Base-by-base conservation (phyloP, 2,888 invertebrate genomes). In the Branchipolynoe longqiensis region DNA sequence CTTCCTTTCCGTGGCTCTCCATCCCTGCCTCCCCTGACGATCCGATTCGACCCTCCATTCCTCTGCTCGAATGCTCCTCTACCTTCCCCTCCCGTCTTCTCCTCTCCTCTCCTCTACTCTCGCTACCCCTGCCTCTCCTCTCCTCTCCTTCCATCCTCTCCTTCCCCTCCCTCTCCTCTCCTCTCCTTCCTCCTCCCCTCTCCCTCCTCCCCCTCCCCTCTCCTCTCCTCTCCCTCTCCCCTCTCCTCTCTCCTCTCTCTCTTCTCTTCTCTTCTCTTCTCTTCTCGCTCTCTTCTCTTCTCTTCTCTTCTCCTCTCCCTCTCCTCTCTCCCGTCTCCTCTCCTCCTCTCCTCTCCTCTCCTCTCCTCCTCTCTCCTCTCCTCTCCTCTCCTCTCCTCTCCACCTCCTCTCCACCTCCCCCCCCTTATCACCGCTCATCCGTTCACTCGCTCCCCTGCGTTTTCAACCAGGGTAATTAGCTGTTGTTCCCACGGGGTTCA, bases 101-200 rank as follows among this genome's bases (percentile, higher is more conserved):
- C 62, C n/a, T 8, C 62, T 25, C n/a, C 62, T n/a, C 62, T 62
- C 62, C 62, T 25, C n/a, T n/a, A 12, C 28, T 62, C 62, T n/a
- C 28, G 8, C 28, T n/a, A 12, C 8, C 28, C 25, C 62, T 28
- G 6, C 62, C 28, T 62, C 62, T 25, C 62, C n/a, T 8, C 62
- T 25, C n/a, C 62, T n/a, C 62, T 22, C 25, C n/a, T n/a, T 28
- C 28, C 62, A 6, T 25, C 62, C 62, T 25, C n/a, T 25, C 28
- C 62, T 62, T 25, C 28, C 62, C n/a, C 62, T 25, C 62, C 8
- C 62, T 25, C 28, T 28, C 28, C 62, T 25, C n/a, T 25, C 62
- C n/a, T 28, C 62, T n/a, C 62, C n/a, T 25, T 25, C 62, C n/a
- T 25, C 62, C 62, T 62, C 62, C 62, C 28, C n/a, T n/a, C 28